Base-by-base conservation (phyloP, 2,797 vertebrate genomes). In the Eospalax fontanierii region DNA sequence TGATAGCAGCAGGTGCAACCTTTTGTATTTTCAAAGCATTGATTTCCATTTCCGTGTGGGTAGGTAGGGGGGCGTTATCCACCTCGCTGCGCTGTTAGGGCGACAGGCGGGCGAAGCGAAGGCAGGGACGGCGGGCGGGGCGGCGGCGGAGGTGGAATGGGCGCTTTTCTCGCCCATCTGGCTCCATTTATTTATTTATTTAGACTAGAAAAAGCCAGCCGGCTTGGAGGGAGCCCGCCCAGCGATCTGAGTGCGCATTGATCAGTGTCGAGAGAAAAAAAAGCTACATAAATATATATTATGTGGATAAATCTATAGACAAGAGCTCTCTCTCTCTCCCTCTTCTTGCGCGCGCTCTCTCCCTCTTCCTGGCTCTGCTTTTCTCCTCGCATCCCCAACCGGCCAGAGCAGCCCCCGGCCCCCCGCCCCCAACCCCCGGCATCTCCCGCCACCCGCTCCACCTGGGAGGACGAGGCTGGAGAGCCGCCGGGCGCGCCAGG, bases 151-250 rank as follows among this genome's bases (percentile, higher is more conserved):
- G 96, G 97, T 96, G 96, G 96, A 94, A 97, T 82, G 95, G 96
- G 97, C 92, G 89, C 95, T 97, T 96, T 96, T 94, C 33, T 87
- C 91, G 95, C 93, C 96, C 95, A 94, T 97, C 95, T 96, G 95
- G 90, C 90, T 96, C 74, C 71, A 86, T 94, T 97, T 97, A 97
- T 97, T 97, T 97, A 97, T 97, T 97, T 97, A 97, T 97, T 97
- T 96, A 91, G 93, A 93, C 93, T 89, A 80, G 91, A 94, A 95
- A 97, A 94, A 90, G 89, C 76, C 78, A 96, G 81, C 89, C 11
- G 81, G 89, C 82, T 96, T 94, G 96, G 93, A 95, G 94, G 87
- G 95, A 95, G 95, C 91, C 95, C 73, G 90, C 89, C 86, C 92
- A 79, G 95, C 74, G 43, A 92, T 93, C 83, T 59, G 90, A 96